phyloP scores from a whole-genome alignment of 2,797 vertebrate genomes.

The Urophycis tenuis region DNA sequence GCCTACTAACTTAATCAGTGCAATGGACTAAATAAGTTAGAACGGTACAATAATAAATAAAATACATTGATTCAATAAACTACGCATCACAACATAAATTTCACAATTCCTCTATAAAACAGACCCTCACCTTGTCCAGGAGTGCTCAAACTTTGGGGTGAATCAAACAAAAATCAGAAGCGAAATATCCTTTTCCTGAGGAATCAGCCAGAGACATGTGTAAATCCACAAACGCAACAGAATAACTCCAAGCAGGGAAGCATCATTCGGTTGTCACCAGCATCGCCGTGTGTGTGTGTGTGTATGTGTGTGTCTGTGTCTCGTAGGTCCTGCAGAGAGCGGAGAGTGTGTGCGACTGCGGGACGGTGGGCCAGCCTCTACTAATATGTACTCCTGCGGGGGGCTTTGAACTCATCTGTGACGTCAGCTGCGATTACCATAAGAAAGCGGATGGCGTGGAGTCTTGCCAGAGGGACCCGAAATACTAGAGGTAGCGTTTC shows the following conservation, averaged over 20 bases:
- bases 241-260: slow-evolving; percentile 60
- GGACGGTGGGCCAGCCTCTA: slow-evolving; percentile 32
- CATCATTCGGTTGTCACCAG: slow-evolving; percentile 53
- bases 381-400: slow-evolving; percentile 69
- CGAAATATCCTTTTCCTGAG: slow-evolving; percentile 47
- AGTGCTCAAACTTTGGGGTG: slow-evolving; percentile 16
- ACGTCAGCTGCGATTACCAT: slow-evolving; percentile 88
- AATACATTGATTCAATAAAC: not conserved
- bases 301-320: slow-evolving; percentile 13
- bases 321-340: slow-evolving; percentile 18
- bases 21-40: not conserved
- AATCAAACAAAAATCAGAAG: slow-evolving; percentile 22
- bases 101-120: not conserved
- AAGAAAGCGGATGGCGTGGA: slow-evolving; percentile 69
- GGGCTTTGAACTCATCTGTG: slow-evolving; percentile 80
- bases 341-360: slow-evolving; percentile 41
- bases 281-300: slow-evolving; percentile 40
- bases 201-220: slow-evolving; percentile 47
- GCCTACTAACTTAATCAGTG: not conserved
- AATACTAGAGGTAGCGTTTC: slow-evolving; percentile 24
- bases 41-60: not conserved
- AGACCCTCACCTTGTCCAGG: slow-evolving; percentile 53
- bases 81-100: not conserved
- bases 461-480: slow-evolving; percentile 28
- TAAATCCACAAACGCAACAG: slow-evolving; percentile 62